Evolutionary conservation across 2,888 invertebrate genomes (phyloP).

Genomic region (Dasypolia templi): DNA sequence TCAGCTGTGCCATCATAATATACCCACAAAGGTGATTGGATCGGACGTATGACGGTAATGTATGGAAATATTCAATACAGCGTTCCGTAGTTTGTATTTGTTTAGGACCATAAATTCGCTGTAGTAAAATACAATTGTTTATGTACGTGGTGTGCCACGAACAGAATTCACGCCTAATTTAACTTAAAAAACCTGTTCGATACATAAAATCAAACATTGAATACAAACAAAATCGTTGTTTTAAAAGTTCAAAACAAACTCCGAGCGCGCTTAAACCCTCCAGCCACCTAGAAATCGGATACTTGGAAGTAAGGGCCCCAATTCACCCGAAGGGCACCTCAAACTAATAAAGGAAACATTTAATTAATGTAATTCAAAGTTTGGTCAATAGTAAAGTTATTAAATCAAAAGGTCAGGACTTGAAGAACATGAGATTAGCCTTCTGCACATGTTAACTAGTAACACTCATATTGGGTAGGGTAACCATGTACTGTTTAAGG

Average conservation of each 20-base stretch:
- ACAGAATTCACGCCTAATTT: constrained; percentile 13
- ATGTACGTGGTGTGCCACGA: background rate
- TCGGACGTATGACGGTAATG: constrained; percentile 19
- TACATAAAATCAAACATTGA: constrained; percentile 43
- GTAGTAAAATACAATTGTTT: constrained; percentile 48
- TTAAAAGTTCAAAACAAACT: constrained; percentile 49
- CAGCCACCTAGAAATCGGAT: constrained; percentile 51
- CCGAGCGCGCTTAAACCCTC: constrained; percentile 40
- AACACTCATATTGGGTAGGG: constrained; percentile 65
- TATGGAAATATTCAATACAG: constrained; percentile 46
- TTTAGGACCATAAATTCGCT: constrained; percentile 52
- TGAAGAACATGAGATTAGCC: constrained; percentile 73
- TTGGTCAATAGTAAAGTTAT: constrained; percentile 75
- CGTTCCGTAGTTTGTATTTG: constrained; percentile 44
- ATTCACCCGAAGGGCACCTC: constrained; percentile 61
- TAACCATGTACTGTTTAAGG: constrained; percentile 34
- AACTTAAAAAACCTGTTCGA: constrained; percentile 23
- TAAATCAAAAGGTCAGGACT: constrained; percentile 75
- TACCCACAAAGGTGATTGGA: constrained; percentile 32
- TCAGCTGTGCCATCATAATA: constrained; percentile 13
- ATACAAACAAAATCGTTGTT: constrained; percentile 41
- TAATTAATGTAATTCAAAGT: constrained; percentile 73
- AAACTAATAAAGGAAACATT: constrained; percentile 72
- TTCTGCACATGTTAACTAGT: constrained; percentile 75
- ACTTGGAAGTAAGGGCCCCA: constrained; percentile 53